Evolutionary conservation across 2,113 vertebrate genomes (phyloP).

Genomic region (Amphiprion ocellaris): DNA sequence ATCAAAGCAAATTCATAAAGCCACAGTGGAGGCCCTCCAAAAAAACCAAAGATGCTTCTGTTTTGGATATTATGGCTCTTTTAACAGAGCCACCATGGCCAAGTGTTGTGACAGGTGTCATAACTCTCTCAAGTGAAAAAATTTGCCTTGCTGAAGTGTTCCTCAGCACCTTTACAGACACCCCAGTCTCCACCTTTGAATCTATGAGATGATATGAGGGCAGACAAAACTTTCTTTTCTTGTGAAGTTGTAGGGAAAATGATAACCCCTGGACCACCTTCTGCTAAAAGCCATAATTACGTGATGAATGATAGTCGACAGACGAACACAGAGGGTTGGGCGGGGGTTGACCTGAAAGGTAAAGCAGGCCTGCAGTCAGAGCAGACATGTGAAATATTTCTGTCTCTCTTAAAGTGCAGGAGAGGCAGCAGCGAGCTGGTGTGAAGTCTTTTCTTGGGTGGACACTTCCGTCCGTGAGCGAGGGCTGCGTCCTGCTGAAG

Average conservation of each 20-base stretch:
- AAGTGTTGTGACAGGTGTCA: conserved; percentile 50
- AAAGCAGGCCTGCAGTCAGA: conserved; percentile 55
- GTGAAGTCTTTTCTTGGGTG: conserved; percentile 63
- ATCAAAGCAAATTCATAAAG: conserved; percentile 6
- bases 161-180: conserved; percentile 21
- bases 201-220: not conserved
- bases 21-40: conserved; percentile 1
- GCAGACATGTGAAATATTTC: conserved; percentile 80
- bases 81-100: conserved; percentile 7
- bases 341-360: conserved; percentile 47
- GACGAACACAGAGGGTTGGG: conserved; percentile 6
- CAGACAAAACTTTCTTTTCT: not conserved
- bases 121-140: not conserved
- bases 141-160: not conserved
- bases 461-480: conserved; percentile 34
- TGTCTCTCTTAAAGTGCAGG: conserved; percentile 58
- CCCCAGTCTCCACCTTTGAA: conserved; percentile 15
- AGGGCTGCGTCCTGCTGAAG: conserved; percentile 15
- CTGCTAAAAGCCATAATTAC: conserved; percentile 33
- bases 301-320: conserved; percentile 32
- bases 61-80: not conserved
- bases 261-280: not conserved
- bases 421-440: conserved; percentile 53
- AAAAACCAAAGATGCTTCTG: conserved; percentile 3
- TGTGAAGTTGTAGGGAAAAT: not conserved